Percentiles rank a stretch among this genome's conserved stretches.
Conservation (phyloP, 2,888 invertebrate species). For the Petrolisthes cinctipes region DNA sequence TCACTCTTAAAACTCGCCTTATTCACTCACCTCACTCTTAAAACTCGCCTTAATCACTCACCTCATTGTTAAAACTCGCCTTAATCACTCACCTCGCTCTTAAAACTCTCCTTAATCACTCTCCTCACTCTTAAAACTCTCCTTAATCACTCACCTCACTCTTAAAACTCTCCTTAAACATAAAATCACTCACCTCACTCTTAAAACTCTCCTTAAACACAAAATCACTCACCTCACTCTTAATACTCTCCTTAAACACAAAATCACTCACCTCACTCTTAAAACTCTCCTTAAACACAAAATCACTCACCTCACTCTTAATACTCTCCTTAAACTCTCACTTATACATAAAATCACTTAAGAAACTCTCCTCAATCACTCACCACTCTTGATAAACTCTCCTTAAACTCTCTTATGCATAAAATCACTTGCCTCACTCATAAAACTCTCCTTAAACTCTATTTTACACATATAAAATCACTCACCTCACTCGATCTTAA, state of each 20-base stretch:
- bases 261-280: slow-evolving; percentile 41
- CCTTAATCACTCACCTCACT: slow-evolving; percentile 28
- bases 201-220: not conserved
- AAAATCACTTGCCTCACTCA: no score
- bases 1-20: slow-evolving; percentile 14
- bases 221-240: no score
- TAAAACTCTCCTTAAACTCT: no score
- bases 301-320: slow-evolving; percentile 44
- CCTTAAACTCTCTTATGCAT: no score
- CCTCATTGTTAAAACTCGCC: not conserved
- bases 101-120: not conserved
- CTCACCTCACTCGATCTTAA: not conserved
- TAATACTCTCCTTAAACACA: not conserved
- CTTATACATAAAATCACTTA: no score
- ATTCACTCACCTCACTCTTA: no score
- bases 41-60: not conserved
- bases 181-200: no score
- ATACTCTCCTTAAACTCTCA: not conserved
- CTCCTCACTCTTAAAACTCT: no score
- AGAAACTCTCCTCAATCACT: no score
- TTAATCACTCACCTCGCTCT: not conserved
- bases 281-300: not conserved
- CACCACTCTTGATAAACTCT: no score
- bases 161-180: no score
- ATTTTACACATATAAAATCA: not conserved